Percentiles rank a stretch among this genome's conserved stretches.
These are phyloP conservation scores for Petrocephalus zakoni DNA, from an alignment of 2,113 vertebrate species.

Conservation along the genomic window DNA sequence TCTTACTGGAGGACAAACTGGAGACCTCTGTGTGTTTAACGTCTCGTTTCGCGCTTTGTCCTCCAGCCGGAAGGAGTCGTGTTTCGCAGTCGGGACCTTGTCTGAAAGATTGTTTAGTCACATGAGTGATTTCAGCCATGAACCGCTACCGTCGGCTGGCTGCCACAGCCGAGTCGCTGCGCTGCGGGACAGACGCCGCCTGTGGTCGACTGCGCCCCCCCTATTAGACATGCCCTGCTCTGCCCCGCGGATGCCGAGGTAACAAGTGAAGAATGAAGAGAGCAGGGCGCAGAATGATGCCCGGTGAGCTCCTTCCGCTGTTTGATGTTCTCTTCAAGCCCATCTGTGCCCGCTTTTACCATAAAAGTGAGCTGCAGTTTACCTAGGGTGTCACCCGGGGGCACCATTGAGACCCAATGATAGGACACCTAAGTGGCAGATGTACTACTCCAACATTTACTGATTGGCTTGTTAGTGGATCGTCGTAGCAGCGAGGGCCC, in stretches of 20 bases:
- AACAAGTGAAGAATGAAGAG: neutral
- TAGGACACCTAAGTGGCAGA: neutral
- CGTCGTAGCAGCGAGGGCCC: neutral
- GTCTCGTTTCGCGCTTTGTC: neutral
- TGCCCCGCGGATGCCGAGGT: neutral
- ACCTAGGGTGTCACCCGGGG: neutral
- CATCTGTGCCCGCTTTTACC: neutral
- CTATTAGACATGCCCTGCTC: neutral
- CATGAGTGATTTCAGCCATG: neutral
- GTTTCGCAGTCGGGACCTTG: neutral
- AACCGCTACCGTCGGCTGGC: neutral
- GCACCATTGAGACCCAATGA: neutral
- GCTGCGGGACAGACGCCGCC: neutral
- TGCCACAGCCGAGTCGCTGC: neutral
- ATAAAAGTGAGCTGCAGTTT: neutral
- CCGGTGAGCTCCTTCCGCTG: neutral
- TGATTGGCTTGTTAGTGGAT: neutral
- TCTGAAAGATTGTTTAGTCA: neutral
- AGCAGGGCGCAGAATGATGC: neutral
- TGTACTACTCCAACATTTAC: neutral
- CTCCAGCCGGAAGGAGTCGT: neutral
- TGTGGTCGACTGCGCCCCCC: neutral
- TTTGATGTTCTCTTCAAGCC: neutral
- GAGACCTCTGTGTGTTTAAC: neutral
- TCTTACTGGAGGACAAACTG: too few species aligned